Evolutionary conservation across 2,888 invertebrate species (phyloP), one percentile per base, ranked within the genome.

Genomic region (Perdita meconis): DNA sequence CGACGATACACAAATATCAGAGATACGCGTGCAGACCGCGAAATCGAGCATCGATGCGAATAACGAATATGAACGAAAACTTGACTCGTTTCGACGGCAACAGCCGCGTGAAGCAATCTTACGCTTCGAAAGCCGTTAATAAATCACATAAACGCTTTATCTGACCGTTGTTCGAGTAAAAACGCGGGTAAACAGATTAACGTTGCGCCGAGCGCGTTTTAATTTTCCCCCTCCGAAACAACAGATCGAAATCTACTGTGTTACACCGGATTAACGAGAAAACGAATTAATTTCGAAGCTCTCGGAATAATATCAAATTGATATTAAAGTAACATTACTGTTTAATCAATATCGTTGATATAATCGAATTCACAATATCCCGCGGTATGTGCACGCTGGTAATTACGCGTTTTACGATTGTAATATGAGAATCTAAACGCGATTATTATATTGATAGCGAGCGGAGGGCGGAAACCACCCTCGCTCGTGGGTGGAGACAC

Each of bases 281-380:
- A 74, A 63, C 67, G 59, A 77, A 73, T 77, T 63, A 74, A 77
- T 67, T 59, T 53, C 38, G 38, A 55, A 74, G 51, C 19, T 10
- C n/a, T 44, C 12, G n/a, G 57, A 50, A 61, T 73, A 57, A 67
- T 73, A 67, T 73, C 57, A 51, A 67, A 76, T 73, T 73, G 76
- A 73, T 67, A 74, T 73, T 61, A 57, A 73, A 66, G 56, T 61
- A 64, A 66, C 50, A 36, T 66, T 66, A 66, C 56, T 34, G 65
- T 75, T 75, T 60, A 75, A 72, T 75, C 59, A 19, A 65, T 75
- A 65, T 65, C 59, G 0, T 34, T 34, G 40, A 65, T 55, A 65
- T 65, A n/a, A n/a, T n/a, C 72, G 51, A 44, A 59, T 53, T 44
- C 24, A 26, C 56, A 24, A 61, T 73, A 50, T 61, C 47, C n/a